Percentiles rank a stretch among this genome's conserved stretches.
Conservation (phyloP, 2,797 vertebrate species). For the Megaceryle alcyon region DNA sequence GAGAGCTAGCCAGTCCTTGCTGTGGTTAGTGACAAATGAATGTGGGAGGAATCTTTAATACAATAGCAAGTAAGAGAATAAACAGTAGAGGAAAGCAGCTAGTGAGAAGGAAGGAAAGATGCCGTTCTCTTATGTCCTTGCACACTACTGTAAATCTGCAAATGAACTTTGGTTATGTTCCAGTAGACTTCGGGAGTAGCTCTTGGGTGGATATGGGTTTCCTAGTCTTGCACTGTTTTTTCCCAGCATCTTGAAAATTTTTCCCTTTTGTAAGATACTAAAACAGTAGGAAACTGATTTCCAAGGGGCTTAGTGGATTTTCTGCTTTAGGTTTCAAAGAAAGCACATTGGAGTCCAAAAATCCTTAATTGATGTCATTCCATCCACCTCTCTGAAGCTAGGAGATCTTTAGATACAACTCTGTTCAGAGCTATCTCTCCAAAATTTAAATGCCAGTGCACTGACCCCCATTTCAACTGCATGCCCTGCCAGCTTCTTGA, state of each 20-base stretch:
- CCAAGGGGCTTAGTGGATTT: not conserved
- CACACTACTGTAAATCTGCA: not conserved
- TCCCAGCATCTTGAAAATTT: not conserved
- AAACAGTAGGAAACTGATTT: not conserved
- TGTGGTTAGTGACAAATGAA: not conserved
- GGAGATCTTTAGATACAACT: not conserved
- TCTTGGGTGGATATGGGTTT: not conserved
- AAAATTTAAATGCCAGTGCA: not conserved
- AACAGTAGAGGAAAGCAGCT: not conserved
- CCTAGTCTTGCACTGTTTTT: not conserved
- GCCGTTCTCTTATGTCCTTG: not conserved
- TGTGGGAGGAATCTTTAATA: not conserved
- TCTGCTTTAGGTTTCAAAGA: conserved; percentile 13
- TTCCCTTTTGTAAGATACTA: not conserved
- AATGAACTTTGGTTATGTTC: not conserved
- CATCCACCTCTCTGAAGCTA: not conserved
- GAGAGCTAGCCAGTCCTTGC: not conserved
- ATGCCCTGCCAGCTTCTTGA: not conserved
- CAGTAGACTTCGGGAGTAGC: not conserved
- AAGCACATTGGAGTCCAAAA: not conserved
- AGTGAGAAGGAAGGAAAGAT: not conserved
- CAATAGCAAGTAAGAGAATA: not conserved
- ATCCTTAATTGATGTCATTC: not conserved
- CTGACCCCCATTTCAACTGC: not conserved
- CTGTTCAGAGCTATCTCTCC: not conserved